Base-by-base conservation (phyloP, 2,113 vertebrate species). In the Oceanodroma tethys region DNA sequence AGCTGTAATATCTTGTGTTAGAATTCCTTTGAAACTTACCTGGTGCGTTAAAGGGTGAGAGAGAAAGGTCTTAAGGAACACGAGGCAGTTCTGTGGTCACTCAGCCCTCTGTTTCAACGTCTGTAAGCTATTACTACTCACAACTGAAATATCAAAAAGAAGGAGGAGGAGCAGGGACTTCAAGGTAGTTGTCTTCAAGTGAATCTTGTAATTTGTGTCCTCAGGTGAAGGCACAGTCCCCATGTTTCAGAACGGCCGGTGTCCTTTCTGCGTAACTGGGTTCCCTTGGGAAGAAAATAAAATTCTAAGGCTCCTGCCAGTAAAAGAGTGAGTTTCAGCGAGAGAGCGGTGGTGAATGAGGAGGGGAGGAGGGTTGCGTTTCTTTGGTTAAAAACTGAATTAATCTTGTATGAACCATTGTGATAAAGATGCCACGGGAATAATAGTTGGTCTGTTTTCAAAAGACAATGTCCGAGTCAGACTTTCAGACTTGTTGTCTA, bases 391-490 rank as follows among this genome's bases (percentile, higher is more conserved):
- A 88, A 87, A 53, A 48, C n/a, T n/a, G 85, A 70, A 81, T 78
- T 21, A 80, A 43, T 94, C 53, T 16, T 92, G 81, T 70, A 2
- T 92, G 79, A 50, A 34, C 15, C 88, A 66, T 88, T 94, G 95
- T 96, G 82, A 21, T 58, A 27, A 70, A 66, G 88, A 88, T 88
- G 52, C 80, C 14, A 4, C 3, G 63, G 90, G 67, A 73, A 94
- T 86, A 97, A 90, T 88, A 12, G 92, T 12, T 30, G 63, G 42
- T 76, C 83, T 97, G 95, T 97, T 86, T 82, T 18, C 67, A 2
- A 15, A 50, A 58, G 79, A 96, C 96, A 96, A 78, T 88, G 85
- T 59, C n/a, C 1, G 0, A 90, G 75, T 88, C 79, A 94, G 92
- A 1, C 58, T 86, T n/a, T 0, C 3, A 27, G 88, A n/a, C 75